These are phyloP conservation scores for Tapirus terrestris DNA, from an alignment of 2,113 vertebrate genomes.

Conservation along the genomic window DNA sequence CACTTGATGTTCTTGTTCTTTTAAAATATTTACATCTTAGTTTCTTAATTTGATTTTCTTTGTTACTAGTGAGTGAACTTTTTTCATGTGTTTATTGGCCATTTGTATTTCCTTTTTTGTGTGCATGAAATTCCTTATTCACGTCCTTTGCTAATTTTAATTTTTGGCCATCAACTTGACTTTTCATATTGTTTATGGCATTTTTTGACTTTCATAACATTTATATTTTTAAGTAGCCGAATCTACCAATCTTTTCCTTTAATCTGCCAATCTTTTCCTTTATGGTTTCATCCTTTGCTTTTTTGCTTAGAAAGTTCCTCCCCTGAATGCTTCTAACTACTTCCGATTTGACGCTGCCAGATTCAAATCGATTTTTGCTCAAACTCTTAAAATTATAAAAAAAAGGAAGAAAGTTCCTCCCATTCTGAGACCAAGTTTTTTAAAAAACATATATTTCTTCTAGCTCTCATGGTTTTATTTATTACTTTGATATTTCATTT, in stretches of 20 bases:
- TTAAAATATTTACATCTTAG: neutral
- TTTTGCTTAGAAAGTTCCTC: neutral
- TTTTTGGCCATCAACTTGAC: neutral
- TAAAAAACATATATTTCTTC: neutral
- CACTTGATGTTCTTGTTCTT: neutral
- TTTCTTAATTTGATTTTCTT: conserved; percentile 16
- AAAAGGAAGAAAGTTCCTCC: neutral
- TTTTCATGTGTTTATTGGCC: neutral
- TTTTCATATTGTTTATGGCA: neutral
- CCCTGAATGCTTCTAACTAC: neutral
- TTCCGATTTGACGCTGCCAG: neutral
- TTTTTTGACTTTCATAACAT: neutral
- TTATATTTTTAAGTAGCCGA: neutral
- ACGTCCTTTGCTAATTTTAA: neutral
- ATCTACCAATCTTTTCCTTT: neutral
- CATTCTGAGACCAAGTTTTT: neutral
- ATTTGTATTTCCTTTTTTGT: neutral
- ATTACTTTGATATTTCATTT: neutral
- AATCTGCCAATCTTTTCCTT: neutral
- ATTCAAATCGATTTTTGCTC: neutral
- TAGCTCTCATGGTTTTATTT: neutral
- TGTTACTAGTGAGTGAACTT: neutral
- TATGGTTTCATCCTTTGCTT: neutral
- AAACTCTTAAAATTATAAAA: conserved; percentile 15
- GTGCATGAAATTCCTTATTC: neutral